phyloP scores from a whole-genome alignment of 2,797 vertebrate genomes.

The Caiman crocodilus region DNA sequence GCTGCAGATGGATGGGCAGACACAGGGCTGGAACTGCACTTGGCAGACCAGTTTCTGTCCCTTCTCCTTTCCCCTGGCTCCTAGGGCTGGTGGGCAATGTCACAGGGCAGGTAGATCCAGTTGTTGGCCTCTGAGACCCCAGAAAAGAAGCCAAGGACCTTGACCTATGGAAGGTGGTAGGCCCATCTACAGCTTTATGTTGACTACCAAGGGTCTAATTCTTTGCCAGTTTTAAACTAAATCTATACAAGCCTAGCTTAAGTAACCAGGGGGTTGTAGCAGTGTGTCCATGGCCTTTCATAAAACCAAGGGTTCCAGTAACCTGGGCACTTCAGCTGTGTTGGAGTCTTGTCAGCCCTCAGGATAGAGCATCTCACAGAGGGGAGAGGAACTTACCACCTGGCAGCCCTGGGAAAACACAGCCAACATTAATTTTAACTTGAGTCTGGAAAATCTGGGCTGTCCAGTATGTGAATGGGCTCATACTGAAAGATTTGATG shows the following conservation, averaged over 20 bases:
- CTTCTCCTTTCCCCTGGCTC: no score
- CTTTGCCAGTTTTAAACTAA: background rate
- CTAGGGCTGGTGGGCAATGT: no score
- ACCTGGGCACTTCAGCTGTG: background rate
- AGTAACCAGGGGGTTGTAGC: background rate
- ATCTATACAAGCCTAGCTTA: background rate
- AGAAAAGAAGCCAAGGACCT: no score
- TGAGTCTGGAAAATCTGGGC: background rate
- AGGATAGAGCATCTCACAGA: background rate
- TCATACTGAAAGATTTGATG: background rate
- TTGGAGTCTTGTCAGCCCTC: background rate
- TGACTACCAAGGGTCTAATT: background rate
- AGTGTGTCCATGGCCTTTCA: background rate
- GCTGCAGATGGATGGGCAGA: no score
- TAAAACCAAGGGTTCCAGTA: background rate
- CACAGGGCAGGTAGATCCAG: no score
- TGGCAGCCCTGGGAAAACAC: background rate
- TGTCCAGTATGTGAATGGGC: fast-evolving
- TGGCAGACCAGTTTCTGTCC: no score
- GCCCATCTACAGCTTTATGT: background rate
- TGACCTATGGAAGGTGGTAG: no score
- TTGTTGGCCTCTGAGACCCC: no score
- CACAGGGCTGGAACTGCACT: no score
- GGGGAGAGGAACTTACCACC: background rate
- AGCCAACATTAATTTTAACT: background rate